phyloP scores from a whole-genome alignment of 1,140 invertebrate species.

The Zophobas atratus region DNA sequence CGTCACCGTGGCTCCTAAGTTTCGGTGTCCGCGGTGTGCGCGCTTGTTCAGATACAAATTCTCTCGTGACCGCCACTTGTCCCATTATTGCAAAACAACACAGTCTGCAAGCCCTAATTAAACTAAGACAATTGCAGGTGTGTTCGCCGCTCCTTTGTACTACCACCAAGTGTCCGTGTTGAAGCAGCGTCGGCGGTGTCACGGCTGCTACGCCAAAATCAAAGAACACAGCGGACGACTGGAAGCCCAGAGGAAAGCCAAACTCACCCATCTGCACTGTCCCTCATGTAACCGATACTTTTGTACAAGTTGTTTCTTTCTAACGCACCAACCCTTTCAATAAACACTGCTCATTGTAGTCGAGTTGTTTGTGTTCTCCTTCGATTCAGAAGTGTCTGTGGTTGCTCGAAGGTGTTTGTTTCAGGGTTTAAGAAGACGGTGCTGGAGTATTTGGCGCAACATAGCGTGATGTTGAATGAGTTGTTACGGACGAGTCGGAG shows the following conservation, averaged over 20 bases:
- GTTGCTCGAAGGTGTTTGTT: conserved; percentile 57
- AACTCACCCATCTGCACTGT: not conserved
- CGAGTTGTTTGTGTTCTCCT: too few species aligned
- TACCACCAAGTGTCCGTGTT: too few species aligned
- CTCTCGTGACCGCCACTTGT: conserved; percentile 74
- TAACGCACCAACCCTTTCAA: not conserved
- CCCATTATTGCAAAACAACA: conserved; percentile 58
- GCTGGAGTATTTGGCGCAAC: conserved; percentile 23
- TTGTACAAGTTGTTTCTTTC: not conserved
- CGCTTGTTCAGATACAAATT: conserved; percentile 75
- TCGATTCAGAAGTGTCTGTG: not conserved
- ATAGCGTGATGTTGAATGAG: conserved; percentile 21
- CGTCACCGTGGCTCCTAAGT: conserved; percentile 77
- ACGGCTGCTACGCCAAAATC: not conserved
- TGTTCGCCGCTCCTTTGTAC: too few species aligned
- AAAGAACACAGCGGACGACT: not conserved
- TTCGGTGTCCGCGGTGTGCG: conserved; percentile 76
- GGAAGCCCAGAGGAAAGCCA: not conserved
- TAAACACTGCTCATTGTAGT: not conserved
- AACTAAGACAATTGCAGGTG: too few species aligned
- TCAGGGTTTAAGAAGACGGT: conserved; percentile 31
- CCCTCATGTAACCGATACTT: not conserved
- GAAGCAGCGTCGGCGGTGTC: not conserved
- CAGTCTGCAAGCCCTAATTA: too few species aligned
- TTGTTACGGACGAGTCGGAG: conserved; percentile 9